phyloP scores from a whole-genome alignment of 2,888 invertebrate genomes.

The Chymomyza caudatula region DNA sequence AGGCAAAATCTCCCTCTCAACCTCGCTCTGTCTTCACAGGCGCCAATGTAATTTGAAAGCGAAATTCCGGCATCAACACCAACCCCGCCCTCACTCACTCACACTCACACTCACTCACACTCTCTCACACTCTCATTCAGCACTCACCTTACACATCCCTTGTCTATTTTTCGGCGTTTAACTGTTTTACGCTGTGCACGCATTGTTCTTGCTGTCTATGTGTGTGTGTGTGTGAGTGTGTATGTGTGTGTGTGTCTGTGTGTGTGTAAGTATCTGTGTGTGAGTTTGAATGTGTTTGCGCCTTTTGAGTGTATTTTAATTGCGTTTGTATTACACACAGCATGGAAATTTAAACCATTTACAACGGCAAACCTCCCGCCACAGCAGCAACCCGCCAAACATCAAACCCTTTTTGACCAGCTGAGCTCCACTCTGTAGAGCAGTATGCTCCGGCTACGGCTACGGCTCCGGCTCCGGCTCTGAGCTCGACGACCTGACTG shows the following conservation, averaged over 20 bases:
- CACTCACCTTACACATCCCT: conserved; percentile 8
- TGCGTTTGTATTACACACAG: conserved; percentile 70
- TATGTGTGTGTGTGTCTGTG: conserved; percentile 1
- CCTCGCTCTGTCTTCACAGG: conserved; percentile 26
- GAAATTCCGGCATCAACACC: conserved; percentile 51
- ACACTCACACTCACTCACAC: background rate
- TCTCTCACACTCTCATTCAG: background rate
- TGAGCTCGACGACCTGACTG: conserved; percentile 3
- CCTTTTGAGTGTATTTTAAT: conserved; percentile 69
- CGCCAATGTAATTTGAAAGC: conserved; percentile 68
- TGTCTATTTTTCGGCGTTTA: conserved; percentile 69
- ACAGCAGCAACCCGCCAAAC: background rate
- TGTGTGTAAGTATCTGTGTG: background rate
- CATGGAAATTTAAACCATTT: conserved; percentile 66
- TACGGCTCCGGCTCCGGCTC: no score
- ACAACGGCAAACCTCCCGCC: background rate
- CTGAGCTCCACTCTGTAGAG: background rate
- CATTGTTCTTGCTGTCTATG: conserved; percentile 48
- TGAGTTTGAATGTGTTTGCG: conserved; percentile 45
- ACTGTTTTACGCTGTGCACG: conserved; percentile 57
- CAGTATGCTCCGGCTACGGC: background rate
- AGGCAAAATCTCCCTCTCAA: conserved; percentile 6
- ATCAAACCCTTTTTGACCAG: conserved; percentile 9
- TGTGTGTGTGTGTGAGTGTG: conserved; percentile 10
- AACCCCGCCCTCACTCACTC: background rate